phyloP scores from a whole-genome alignment of 2,888 invertebrate species.

The Siphlonurus alternatus region DNA sequence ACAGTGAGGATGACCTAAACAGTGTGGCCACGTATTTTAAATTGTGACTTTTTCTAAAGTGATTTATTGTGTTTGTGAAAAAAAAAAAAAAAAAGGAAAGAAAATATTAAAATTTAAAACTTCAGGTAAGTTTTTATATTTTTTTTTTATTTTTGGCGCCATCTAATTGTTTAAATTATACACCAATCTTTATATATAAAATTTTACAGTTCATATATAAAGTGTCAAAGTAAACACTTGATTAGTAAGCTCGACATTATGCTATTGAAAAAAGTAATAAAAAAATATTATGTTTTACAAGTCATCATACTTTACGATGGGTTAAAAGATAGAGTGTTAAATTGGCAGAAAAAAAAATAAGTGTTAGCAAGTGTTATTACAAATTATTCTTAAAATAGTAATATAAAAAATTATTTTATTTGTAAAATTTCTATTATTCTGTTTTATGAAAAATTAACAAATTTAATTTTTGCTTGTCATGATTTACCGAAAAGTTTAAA shows the following conservation, averaged over 20 bases:
- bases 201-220: not conserved
- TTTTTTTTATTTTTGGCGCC: not conserved
- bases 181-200: not conserved
- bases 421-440: too few relatives aligned
- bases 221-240: not conserved
- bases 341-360: too few relatives aligned
- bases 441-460: too few relatives aligned
- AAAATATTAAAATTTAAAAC: not conserved
- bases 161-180: not conserved
- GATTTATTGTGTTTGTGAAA: not conserved
- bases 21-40: not conserved
- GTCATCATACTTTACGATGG: too few relatives aligned
- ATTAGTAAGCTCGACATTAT: too few relatives aligned
- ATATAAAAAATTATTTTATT: too few relatives aligned
- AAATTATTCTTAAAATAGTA: too few relatives aligned
- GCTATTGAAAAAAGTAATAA: not conserved
- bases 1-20: not conserved
- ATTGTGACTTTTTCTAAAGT: not conserved
- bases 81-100: not conserved
- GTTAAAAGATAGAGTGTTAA: too few relatives aligned
- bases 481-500: too few relatives aligned
- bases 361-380: too few relatives aligned
- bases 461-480: too few relatives aligned
- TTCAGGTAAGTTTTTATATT: not conserved
- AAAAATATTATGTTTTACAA: not conserved